Base-by-base conservation (phyloP, 2,113 vertebrate genomes). In the Rhipidura dahli region DNA sequence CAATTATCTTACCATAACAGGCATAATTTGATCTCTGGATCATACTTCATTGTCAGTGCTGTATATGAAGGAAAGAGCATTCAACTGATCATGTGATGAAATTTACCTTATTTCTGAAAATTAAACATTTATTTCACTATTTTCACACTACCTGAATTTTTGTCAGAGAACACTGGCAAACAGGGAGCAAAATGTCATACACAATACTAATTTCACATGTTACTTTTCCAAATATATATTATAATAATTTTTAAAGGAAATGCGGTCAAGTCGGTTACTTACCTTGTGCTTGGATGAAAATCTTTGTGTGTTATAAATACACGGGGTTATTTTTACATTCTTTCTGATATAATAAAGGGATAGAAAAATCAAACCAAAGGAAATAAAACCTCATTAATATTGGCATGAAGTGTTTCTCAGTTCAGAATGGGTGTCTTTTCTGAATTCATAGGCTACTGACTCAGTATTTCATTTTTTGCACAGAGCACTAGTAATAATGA, bases 271-370 rank as follows among this genome's bases (percentile, higher is more conserved):
- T 73, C 13, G 31, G 7, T 42, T 60, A 45, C 28, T 83, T 54
- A 49, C 5, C 3, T 51, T 60, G 28, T 73, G 44, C 47, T 49
- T 71, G 7, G 24, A 30, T 88, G 37, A 75, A 20, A 70, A 51
- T 64, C 31, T 76, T 23, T 37, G 19, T 31, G n/a, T 66, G 47
- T 13, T 22, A 49, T 42, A 77, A 64, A 49, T 57, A 42, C 5
- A 4, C 10, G 0, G 3, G 23, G 3, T 0, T 14, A 18, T 66
- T 76, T 59, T 60, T 12, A 37, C 33, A 19, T 61, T 40, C 16
- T 26, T 70, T 92, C 24, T 66, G 13, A 77, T 80, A 40, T 85
- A 76, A 20, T 80, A 30, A 64, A 45, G 23, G 9, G 7, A 39
- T 65, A 16, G 30, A 65, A 87, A 78, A 76, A 63, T 42, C 4